Percentiles rank a stretch among this genome's conserved stretches.
Evolutionary conservation across 1,140 invertebrate genomes (phyloP).

Genomic region (Magallana ariakensis): DNA sequence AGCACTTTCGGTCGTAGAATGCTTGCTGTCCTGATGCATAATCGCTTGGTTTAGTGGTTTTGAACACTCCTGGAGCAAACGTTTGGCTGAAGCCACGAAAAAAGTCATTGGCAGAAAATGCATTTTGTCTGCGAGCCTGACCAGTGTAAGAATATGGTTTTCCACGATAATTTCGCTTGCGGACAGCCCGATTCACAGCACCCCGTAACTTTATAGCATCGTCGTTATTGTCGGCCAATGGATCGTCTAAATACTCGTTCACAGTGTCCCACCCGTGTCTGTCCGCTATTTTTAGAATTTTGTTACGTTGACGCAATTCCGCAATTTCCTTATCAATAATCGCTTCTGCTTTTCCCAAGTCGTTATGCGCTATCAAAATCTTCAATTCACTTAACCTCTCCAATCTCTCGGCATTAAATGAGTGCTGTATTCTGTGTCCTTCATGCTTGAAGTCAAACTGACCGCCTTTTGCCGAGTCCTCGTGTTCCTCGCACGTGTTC

Average conservation of each 20-base stretch:
- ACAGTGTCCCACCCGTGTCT: conserved; percentile 38
- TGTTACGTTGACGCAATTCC: background rate
- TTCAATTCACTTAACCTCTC: background rate
- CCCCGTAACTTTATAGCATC: conserved; percentile 29
- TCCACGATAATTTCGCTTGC: background rate
- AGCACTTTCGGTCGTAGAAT: no score
- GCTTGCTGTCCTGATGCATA: no score
- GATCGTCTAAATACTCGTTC: conserved; percentile 37
- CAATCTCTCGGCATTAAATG: background rate
- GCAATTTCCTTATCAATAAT: background rate
- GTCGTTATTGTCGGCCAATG: conserved; percentile 36
- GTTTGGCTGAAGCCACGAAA: no score
- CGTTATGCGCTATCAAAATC: background rate
- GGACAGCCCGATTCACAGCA: background rate
- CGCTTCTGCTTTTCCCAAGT: background rate
- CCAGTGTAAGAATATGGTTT: background rate
- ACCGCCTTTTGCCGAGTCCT: no score
- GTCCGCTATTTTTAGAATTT: conserved; percentile 36
- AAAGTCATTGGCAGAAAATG: no score
- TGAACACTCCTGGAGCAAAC: no score
- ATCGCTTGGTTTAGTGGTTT: no score
- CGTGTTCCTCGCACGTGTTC: no score
- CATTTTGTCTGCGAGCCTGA: no score
- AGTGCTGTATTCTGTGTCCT: background rate
- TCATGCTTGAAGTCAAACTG: background rate